These are phyloP conservation scores for Nemurella pictetii DNA, from an alignment of 2,888 invertebrate species.

Conservation along the genomic window DNA sequence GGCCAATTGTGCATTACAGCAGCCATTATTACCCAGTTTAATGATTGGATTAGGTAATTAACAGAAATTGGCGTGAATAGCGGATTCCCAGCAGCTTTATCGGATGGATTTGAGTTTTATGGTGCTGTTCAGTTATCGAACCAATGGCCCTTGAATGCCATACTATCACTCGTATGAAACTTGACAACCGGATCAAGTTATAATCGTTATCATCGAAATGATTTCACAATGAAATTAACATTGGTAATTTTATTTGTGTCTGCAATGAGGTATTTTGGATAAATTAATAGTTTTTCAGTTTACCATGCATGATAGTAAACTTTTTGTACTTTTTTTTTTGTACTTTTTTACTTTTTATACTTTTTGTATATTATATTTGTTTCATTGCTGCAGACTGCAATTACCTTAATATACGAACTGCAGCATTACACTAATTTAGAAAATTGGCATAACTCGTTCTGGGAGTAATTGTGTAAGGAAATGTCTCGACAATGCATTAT, in stretches of 20 bases:
- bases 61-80: conserved; percentile 23
- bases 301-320: too few relatives aligned
- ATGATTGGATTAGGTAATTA: conserved; percentile 24
- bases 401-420: too few relatives aligned
- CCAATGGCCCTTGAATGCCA: conserved; percentile 4
- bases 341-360: too few relatives aligned
- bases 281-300: not conserved
- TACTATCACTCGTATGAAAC: not conserved
- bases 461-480: too few relatives aligned
- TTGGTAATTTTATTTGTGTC: not conserved
- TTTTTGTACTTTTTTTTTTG: too few relatives aligned
- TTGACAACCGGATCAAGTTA: not conserved
- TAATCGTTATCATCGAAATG: not conserved
- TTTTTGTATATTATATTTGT: too few relatives aligned
- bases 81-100: not conserved
- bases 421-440: too few relatives aligned
- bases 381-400: too few relatives aligned
- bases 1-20: conserved; percentile 18
- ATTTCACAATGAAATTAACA: not conserved
- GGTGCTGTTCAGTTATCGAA: not conserved
- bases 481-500: too few relatives aligned
- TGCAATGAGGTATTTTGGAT: not conserved
- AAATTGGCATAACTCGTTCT: too few relatives aligned
- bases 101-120: conserved; percentile 12
- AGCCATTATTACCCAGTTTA: conserved; percentile 15